Conservation (phyloP, 1,140 invertebrate genomes). For the Pseudomyrmex gracilis region DNA sequence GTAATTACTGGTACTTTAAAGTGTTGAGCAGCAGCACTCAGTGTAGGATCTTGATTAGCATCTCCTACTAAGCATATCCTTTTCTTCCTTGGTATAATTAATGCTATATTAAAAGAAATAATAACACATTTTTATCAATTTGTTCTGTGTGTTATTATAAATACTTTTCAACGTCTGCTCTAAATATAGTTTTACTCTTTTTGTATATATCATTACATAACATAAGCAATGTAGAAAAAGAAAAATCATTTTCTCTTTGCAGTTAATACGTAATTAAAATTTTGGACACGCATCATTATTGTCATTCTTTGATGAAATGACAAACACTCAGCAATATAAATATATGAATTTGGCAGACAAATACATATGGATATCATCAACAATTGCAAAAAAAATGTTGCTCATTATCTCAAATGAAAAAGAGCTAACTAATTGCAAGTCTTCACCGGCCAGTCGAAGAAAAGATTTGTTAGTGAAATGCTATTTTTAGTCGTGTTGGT, state of each 20-base stretch:
- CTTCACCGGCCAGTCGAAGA: neutral
- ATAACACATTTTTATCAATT: constrained; percentile 12
- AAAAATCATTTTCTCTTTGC: too few species aligned
- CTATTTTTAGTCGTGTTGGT: constrained; percentile 43
- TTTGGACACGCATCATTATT: too few species aligned
- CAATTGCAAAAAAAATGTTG: constrained; percentile 18
- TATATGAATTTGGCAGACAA: too few species aligned
- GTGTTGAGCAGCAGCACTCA: constrained; percentile 87
- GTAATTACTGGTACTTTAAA: constrained; percentile 88
- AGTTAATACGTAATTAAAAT: too few species aligned
- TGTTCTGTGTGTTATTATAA: neutral
- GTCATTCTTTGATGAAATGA: too few species aligned
- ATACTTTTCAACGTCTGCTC: too few species aligned
- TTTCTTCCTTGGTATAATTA: constrained; percentile 84
- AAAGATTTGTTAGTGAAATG: constrained; percentile 26
- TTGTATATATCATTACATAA: too few species aligned
- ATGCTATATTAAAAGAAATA: constrained; percentile 68
- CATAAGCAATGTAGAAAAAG: too few species aligned
- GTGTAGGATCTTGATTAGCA: constrained; percentile 85
- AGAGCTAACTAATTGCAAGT: neutral
- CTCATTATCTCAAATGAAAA: neutral
- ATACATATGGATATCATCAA: neutral
- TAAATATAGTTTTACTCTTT: too few species aligned
- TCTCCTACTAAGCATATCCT: constrained; percentile 88
- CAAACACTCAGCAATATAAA: too few species aligned